Evolutionary conservation across 1,140 invertebrate species (phyloP).

Genomic region (Rhagoletis zephyria): DNA sequence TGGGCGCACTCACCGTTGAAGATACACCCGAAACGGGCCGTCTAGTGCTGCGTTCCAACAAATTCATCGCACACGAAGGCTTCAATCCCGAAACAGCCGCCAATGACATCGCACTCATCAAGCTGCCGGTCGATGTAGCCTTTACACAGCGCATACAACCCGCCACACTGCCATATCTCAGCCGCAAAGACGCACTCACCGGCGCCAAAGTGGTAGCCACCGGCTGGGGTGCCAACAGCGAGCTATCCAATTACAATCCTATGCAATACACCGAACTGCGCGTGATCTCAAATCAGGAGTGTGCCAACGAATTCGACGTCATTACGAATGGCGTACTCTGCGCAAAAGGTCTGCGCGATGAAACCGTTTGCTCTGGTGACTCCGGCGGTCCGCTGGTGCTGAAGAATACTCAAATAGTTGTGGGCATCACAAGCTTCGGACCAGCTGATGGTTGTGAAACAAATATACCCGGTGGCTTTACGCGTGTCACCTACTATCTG

Average conservation of each 20-base stretch:
- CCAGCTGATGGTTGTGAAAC: conserved; percentile 70
- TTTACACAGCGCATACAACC: conserved; percentile 67
- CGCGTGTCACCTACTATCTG: conserved; percentile 68
- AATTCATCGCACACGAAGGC: conserved; percentile 68
- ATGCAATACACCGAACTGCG: conserved; percentile 71
- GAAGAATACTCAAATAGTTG: conserved; percentile 67
- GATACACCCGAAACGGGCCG: conserved; percentile 64
- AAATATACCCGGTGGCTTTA: conserved; percentile 69
- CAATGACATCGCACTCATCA: conserved; percentile 70
- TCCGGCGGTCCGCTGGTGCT: conserved; percentile 69
- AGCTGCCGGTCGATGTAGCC: conserved; percentile 64
- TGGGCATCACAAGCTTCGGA: conserved; percentile 71
- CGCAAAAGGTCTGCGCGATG: conserved; percentile 68
- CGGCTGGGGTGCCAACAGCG: conserved; percentile 68
- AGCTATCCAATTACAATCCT: conserved; percentile 65
- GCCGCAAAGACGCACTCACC: conserved; percentile 62
- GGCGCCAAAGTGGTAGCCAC: conserved; percentile 69
- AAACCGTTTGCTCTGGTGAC: conserved; percentile 70
- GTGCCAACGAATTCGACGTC: conserved; percentile 69
- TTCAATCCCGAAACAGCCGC: conserved; percentile 68
- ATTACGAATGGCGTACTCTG: conserved; percentile 67
- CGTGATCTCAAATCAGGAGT: conserved; percentile 69
- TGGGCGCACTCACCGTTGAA: conserved; percentile 69
- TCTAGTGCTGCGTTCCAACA: conserved; percentile 65
- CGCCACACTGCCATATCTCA: conserved; percentile 61